phyloP scores from a whole-genome alignment of 2,888 invertebrate genomes.

The Pomacea canaliculata region DNA sequence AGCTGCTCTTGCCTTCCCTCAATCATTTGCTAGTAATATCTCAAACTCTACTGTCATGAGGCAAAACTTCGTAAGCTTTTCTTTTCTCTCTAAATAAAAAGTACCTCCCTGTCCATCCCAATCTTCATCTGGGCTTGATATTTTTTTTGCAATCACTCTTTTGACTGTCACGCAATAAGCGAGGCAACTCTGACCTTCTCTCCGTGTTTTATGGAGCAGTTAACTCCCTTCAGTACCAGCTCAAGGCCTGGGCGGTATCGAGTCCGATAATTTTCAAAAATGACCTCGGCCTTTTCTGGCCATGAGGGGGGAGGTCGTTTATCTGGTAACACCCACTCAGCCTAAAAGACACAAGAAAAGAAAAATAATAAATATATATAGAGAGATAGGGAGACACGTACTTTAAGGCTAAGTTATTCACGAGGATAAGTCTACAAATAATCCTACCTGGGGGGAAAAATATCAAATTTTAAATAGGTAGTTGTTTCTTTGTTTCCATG shows the following conservation, averaged over 20 bases:
- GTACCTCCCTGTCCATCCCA: neutral
- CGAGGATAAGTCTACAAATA: neutral
- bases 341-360: conserved; percentile 36
- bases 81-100: too few relatives aligned
- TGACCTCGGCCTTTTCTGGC: conserved; percentile 61
- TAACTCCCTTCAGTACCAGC: conserved; percentile 62
- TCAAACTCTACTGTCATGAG: too few relatives aligned
- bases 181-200: conserved; percentile 58
- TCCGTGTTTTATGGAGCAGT: conserved; percentile 53
- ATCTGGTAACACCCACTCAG: conserved; percentile 47
- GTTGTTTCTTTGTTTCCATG: too few relatives aligned
- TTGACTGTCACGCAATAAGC: neutral
- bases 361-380: neutral
- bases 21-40: too few relatives aligned
- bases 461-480: too few relatives aligned
- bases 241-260: conserved; percentile 64
- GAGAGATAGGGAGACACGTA: neutral
- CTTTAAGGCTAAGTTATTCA: neutral
- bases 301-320: conserved; percentile 52
- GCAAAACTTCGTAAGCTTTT: too few relatives aligned
- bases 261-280: conserved; percentile 59
- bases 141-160: neutral
- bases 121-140: neutral
- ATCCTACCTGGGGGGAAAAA: neutral
- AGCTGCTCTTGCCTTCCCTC: too few relatives aligned